These are phyloP conservation scores for Acipenser transmontanus DNA, from an alignment of 2,797 vertebrate genomes.

Conservation along the genomic window DNA sequence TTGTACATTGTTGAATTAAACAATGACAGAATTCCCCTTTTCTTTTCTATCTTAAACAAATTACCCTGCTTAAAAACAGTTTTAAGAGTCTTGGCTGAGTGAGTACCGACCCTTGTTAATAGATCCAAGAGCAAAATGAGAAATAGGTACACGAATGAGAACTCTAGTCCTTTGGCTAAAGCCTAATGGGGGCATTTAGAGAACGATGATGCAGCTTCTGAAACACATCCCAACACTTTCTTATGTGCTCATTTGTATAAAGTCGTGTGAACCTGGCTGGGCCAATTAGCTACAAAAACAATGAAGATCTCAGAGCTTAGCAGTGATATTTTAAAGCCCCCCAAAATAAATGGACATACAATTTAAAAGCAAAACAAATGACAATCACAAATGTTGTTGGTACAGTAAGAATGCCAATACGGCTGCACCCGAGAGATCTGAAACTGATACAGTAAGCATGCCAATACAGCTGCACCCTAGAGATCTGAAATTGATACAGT, in stretches of 20 bases:
- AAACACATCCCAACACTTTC: slow-evolving; percentile 55
- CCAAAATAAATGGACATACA: background rate
- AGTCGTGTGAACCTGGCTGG: slow-evolving; percentile 66
- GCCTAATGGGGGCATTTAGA: slow-evolving; percentile 68
- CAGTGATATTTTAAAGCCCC: slow-evolving; percentile 13
- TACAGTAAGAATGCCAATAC: background rate
- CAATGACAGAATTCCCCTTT: slow-evolving; percentile 13
- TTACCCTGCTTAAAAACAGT: slow-evolving; percentile 49
- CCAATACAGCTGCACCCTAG: background rate
- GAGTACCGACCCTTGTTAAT: slow-evolving; percentile 42
- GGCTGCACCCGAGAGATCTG: background rate
- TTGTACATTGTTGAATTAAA: background rate
- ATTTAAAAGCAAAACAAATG: slow-evolving; percentile 2
- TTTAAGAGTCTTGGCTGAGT: slow-evolving; percentile 42
- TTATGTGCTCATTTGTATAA: slow-evolving; percentile 68
- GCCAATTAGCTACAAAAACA: slow-evolving; percentile 65
- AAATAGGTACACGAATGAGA: slow-evolving; percentile 63
- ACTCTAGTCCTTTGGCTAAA: slow-evolving; percentile 60
- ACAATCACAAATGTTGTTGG: background rate
- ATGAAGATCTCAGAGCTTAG: slow-evolving; percentile 34
- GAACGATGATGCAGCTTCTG: slow-evolving; percentile 64
- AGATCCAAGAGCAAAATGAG: slow-evolving; percentile 58
- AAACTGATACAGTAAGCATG: background rate
- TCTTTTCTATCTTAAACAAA: slow-evolving; percentile 24
- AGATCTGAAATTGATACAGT: background rate